A percentile compares a stretch with the other conserved stretches of the same genome.
These are phyloP conservation scores for Mycteria americana DNA, from an alignment of 2,797 vertebrate species.

Conservation along the genomic window DNA sequence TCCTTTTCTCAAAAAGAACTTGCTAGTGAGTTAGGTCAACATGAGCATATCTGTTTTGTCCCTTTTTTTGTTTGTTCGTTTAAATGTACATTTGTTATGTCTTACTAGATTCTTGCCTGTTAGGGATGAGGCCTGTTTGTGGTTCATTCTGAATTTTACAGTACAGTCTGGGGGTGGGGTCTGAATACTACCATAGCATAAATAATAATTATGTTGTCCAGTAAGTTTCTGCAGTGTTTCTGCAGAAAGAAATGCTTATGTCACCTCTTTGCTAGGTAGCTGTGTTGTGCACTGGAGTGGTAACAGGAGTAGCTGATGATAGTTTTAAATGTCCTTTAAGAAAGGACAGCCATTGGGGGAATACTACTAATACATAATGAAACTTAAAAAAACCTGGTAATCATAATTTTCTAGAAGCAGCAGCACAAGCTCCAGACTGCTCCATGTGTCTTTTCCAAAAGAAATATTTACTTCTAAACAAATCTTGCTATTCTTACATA, in stretches of 20 bases:
- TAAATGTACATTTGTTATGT: background rate
- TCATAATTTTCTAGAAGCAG: background rate
- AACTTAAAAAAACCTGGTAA: background rate
- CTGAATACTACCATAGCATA: background rate
- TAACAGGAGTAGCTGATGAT: background rate
- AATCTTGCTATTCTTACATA: background rate
- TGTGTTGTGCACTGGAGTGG: background rate
- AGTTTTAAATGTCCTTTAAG: background rate
- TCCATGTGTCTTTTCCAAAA: background rate
- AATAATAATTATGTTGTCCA: background rate
- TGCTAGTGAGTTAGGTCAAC: background rate
- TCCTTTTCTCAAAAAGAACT: background rate
- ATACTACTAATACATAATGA: background rate
- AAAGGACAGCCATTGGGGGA: background rate
- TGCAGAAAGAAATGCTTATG: background rate
- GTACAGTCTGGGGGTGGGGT: no score
- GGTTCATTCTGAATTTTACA: background rate
- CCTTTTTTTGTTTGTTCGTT: background rate
- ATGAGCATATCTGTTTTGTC: rapidly evolving
- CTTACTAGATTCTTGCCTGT: background rate
- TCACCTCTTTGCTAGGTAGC: background rate
- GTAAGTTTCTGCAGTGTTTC: background rate
- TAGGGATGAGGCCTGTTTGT: background rate
- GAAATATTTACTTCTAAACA: background rate
- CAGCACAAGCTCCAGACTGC: background rate